Conservation (phyloP, 2,113 vertebrate species). For the Erythrocercus mccallii region DNA sequence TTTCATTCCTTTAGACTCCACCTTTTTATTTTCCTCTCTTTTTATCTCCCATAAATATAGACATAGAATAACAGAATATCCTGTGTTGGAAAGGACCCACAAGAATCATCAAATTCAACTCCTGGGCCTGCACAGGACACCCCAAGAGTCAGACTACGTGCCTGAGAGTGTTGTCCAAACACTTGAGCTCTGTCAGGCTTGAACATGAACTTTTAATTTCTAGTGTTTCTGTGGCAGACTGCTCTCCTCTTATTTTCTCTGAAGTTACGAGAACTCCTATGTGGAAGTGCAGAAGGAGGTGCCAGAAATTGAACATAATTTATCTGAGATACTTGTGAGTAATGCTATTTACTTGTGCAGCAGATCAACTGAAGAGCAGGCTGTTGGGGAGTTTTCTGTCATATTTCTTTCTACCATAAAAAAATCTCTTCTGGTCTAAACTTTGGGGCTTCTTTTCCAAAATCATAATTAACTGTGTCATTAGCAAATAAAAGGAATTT, state of each 20-base stretch:
- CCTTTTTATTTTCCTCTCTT: not conserved
- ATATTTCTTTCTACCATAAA: not conserved
- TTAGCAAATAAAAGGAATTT: not conserved
- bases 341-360: not conserved
- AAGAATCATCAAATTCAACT: not conserved
- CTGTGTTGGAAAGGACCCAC: not conserved
- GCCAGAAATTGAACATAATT: not conserved
- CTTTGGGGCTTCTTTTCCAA: not conserved
- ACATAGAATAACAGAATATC: not conserved
- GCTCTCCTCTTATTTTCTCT: not conserved
- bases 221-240: not conserved
- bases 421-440: not conserved
- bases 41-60: not conserved
- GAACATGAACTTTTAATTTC: not conserved
- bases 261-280: not conserved
- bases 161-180: not conserved
- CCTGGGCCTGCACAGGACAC: not conserved
- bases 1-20: not conserved
- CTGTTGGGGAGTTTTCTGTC: not conserved
- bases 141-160: rapidly evolving
- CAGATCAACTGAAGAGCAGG: not conserved
- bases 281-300: not conserved
- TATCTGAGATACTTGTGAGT: not conserved
- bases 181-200: not conserved
- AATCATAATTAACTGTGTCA: not conserved